phyloP scores from a whole-genome alignment of 2,888 invertebrate species.

The Dromius quadrimaculatus region DNA sequence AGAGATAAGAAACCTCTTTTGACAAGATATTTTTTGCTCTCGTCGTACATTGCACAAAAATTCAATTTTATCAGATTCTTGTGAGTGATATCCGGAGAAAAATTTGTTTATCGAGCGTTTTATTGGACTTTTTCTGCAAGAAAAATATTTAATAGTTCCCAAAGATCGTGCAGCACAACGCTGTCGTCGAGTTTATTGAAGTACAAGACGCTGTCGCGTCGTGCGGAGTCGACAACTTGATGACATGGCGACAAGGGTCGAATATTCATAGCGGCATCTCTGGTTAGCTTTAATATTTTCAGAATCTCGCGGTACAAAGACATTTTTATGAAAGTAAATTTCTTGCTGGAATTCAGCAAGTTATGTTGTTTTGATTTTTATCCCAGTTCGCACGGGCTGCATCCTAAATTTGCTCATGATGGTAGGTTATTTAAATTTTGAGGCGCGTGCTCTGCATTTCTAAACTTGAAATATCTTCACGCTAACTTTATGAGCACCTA shows the following conservation, averaged over 20 bases:
- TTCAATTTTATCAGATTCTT: constrained; percentile 17
- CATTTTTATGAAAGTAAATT: constrained; percentile 56
- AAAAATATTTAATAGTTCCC: constrained; percentile 51
- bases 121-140: constrained; percentile 33
- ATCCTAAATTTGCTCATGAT: constrained; percentile 32
- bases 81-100: constrained; percentile 22
- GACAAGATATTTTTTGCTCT: too few relatives aligned
- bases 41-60: constrained; percentile 1
- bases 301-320: constrained; percentile 59
- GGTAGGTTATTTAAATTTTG: constrained; percentile 36
- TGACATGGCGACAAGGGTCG: neutral
- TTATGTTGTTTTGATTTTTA: constrained; percentile 43
- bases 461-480: too few relatives aligned
- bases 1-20: too few relatives aligned
- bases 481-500: too few relatives aligned
- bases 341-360: constrained; percentile 54
- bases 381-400: constrained; percentile 17
- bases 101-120: constrained; percentile 44
- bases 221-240: neutral
- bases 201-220: neutral
- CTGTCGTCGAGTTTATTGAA: constrained; percentile 36
- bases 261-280: constrained; percentile 36
- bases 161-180: constrained; percentile 18
- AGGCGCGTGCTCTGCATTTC: constrained; percentile 22
- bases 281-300: constrained; percentile 57